These are phyloP conservation scores for Hormaphis cornu DNA, from an alignment of 1,140 invertebrate genomes.

Conservation along the genomic window DNA sequence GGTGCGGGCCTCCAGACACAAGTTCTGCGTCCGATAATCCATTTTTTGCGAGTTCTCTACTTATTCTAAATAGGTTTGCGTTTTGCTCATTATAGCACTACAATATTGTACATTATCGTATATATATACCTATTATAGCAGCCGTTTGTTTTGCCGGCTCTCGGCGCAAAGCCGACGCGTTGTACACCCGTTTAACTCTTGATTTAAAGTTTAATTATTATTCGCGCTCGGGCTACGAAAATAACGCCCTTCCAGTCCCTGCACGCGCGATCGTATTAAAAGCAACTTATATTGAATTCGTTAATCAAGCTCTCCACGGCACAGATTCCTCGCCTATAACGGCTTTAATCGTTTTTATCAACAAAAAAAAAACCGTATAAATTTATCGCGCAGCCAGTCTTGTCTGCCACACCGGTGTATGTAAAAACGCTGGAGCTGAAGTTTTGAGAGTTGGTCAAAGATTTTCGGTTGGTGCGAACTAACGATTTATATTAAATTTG, in stretches of 20 bases:
- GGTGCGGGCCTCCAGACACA: too few species aligned
- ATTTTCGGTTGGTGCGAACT: too few species aligned
- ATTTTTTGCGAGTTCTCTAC: too few species aligned
- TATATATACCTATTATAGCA: too few species aligned
- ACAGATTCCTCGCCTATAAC: background rate
- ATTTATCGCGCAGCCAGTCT: background rate
- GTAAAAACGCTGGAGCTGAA: too few species aligned
- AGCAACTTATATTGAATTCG: slow-evolving; percentile 1
- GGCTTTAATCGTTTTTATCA: background rate
- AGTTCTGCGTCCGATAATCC: too few species aligned
- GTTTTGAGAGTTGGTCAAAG: too few species aligned
- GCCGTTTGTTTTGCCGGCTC: slow-evolving; percentile 5
- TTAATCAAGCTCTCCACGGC: slow-evolving; percentile 15
- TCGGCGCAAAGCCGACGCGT: background rate
- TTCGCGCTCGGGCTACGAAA: background rate
- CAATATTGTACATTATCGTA: too few species aligned
- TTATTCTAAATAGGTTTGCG: too few species aligned
- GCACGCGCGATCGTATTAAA: background rate
- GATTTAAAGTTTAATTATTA: slow-evolving; percentile 26
- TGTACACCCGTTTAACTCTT: slow-evolving; percentile 18
- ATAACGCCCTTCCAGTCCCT: background rate
- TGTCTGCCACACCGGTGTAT: too few species aligned
- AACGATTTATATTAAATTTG: too few species aligned
- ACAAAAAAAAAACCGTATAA: background rate
- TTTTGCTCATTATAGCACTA: too few species aligned